These are phyloP conservation scores for Papilio gigon DNA, from an alignment of 2,888 invertebrate genomes.

Conservation along the genomic window DNA sequence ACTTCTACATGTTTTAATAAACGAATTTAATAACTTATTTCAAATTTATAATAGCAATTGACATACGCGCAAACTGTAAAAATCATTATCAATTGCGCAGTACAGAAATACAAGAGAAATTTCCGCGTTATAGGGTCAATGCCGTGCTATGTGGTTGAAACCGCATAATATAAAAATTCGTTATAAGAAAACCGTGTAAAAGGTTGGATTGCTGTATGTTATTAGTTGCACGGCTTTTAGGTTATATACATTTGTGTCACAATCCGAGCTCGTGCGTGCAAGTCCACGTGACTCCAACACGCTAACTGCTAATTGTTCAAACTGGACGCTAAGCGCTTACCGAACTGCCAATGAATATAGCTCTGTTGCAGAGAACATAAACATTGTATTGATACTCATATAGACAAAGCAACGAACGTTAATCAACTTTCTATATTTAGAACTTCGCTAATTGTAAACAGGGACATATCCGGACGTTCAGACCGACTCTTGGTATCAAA, in stretches of 20 bases:
- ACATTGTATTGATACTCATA: not conserved
- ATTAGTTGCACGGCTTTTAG: conserved; percentile 1
- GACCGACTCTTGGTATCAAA: too few species aligned
- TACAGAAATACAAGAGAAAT: too few species aligned
- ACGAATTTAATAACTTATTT: too few species aligned
- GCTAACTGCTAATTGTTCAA: conserved; percentile 6
- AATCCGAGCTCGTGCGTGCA: not conserved
- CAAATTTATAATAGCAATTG: too few species aligned
- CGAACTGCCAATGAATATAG: conserved; percentile 7
- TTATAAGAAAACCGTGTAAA: too few species aligned
- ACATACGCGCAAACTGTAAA: too few species aligned
- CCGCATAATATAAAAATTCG: too few species aligned
- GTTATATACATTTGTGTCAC: not conserved
- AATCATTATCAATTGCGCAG: too few species aligned
- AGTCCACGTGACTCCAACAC: conserved; percentile 5
- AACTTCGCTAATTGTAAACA: not conserved
- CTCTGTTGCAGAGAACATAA: conserved; percentile 1
- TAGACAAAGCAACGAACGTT: conserved; percentile 10
- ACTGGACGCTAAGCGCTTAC: conserved; percentile 21
- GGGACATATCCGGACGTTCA: not conserved
- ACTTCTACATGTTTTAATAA: too few species aligned
- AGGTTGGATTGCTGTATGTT: too few species aligned
- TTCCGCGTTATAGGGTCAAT: too few species aligned
- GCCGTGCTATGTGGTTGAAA: too few species aligned
- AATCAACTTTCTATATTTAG: conserved; percentile 14